Percentiles rank a stretch among this genome's conserved stretches.
Conservation (phyloP, 2,888 invertebrate species). For the Lydus trimaculatus region DNA sequence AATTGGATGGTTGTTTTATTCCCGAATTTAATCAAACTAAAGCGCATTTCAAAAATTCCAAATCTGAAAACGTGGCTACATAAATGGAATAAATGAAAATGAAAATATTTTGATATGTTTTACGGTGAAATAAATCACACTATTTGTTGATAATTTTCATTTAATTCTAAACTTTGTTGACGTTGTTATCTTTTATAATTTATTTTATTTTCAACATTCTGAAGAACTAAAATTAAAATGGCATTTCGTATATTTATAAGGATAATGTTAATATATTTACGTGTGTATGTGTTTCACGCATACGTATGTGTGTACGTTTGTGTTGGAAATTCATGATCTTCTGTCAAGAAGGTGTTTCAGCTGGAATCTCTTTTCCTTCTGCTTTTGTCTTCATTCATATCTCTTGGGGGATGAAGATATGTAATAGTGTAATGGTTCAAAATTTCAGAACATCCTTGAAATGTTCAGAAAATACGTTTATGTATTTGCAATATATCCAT, state of each 20-base stretch:
- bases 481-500: constrained; percentile 18
- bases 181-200: neutral
- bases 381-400: constrained; percentile 30
- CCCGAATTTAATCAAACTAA: neutral
- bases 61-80: neutral
- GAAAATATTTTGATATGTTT: neutral
- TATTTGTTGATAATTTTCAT: neutral
- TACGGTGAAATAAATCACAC: neutral
- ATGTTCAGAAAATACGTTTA: constrained; percentile 22
- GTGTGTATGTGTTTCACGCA: neutral
- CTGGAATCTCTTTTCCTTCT: constrained; percentile 33
- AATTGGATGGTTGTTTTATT: neutral
- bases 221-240: neutral
- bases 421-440: constrained; percentile 29
- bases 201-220: neutral
- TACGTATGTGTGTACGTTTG: neutral
- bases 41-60: neutral
- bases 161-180: neutral
- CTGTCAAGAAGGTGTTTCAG: constrained; percentile 22
- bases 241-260: neutral
- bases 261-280: neutral
- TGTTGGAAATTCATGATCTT: constrained; percentile 26
- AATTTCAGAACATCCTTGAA: constrained; percentile 25
- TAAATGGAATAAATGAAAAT: neutral
- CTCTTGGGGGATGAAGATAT: constrained; percentile 23